Evolutionary conservation across 1,140 invertebrate species (phyloP), one percentile per base, ranked within the genome.

Genomic region (Drosophila neocordata): DNA sequence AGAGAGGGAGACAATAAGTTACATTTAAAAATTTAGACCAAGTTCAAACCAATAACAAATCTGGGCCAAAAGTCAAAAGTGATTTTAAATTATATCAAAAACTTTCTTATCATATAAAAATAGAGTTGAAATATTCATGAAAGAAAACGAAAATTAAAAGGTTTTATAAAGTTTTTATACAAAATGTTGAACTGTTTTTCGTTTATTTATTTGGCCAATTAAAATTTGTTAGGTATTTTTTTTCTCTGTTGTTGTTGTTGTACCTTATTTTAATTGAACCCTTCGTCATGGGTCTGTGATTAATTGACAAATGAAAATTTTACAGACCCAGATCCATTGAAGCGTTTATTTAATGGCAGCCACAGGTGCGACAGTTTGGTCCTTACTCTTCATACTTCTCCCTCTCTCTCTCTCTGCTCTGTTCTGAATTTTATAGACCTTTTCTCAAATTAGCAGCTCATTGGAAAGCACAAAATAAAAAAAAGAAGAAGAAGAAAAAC

Each of bases 401-500:
- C 2, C 12, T 27, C 4, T 6, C 7, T 7, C 11, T 4, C n/a
- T 1, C 7, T n/a, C n/a, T n/a, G n/a, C n/a, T n/a, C n/a, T n/a
- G n/a, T n/a, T n/a, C n/a, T 31, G 24, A n/a, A 15, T 15, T 74
- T 74, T 67, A 74, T 58, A 64, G 71, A n/a, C 37, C 71, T 65
- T 75, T 75, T 61, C 58, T 73, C 72, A 75, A 75, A 75, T 75
- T 75, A 75, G 72, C 72, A 75, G 72, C 72, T 74, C 72, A 57
- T 75, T 72, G 62, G 48, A 48, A 48, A n/a, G 34, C 48, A 13
- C 3, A 38, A n/a, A 13, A n/a, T 15, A 18, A 18, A 9, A 48
- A 11, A 20, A 48, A 44, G 0, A 41, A 44, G 24, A 24, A 12
- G 35, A 37, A 11, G 3, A 12, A 15, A 7, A 13, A 7, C 13